These are phyloP conservation scores for Gambelia wislizenii DNA, from an alignment of 2,797 vertebrate species.

Conservation along the genomic window DNA sequence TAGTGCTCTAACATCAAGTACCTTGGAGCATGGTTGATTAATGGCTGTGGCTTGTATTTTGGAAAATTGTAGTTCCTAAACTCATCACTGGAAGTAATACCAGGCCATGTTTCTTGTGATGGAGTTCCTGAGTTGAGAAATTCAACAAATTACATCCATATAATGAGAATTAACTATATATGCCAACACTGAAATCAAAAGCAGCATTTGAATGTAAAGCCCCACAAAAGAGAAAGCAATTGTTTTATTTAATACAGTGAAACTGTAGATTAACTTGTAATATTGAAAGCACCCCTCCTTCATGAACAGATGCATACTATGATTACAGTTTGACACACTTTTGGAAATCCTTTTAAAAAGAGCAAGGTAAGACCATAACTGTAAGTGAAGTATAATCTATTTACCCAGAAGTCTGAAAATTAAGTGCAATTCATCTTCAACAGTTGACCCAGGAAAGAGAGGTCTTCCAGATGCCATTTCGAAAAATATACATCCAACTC, in stretches of 20 bases:
- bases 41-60: conserved; percentile 94
- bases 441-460: conserved; percentile 96
- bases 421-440: conserved; percentile 98
- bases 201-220: neutral
- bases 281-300: neutral
- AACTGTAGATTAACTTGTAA: conserved; percentile 13
- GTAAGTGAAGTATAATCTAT: conserved; percentile 42
- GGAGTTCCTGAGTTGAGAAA: conserved; percentile 87
- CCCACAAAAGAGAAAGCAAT: neutral
- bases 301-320: neutral
- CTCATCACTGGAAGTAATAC: conserved; percentile 94
- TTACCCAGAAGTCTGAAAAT: conserved; percentile 98
- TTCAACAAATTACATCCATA: conserved; percentile 43
- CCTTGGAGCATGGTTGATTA: conserved; percentile 98
- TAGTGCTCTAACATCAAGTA: conserved; percentile 70
- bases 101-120: conserved; percentile 94
- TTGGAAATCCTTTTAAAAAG: conserved; percentile 8
- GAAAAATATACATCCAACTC: conserved; percentile 96
- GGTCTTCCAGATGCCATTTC: conserved; percentile 99
- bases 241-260: neutral
- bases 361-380: conserved; percentile 3
- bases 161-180: neutral
- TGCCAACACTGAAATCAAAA: neutral
- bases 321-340: neutral
- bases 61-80: conserved; percentile 98